Percentiles rank a stretch among this genome's conserved stretches.
Evolutionary conservation across 2,113 vertebrate species (phyloP).

Genomic region (Brachyhypopomus occidentalis): DNA sequence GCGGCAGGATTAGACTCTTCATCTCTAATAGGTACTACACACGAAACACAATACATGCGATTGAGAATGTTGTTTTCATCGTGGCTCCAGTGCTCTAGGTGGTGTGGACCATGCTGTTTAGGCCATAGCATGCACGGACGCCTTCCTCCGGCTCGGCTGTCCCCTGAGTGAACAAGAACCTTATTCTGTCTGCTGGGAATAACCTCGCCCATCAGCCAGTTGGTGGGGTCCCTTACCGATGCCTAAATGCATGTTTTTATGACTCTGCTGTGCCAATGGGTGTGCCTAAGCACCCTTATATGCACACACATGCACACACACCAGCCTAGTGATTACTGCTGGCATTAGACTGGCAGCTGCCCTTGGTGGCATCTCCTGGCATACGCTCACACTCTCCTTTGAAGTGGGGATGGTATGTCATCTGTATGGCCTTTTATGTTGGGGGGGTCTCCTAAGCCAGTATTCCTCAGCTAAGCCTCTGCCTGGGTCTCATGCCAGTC

Average conservation of each 20-base stretch:
- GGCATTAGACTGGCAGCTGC: constrained; percentile 70
- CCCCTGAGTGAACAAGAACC: background rate
- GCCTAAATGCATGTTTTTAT: constrained; percentile 26
- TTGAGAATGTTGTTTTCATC: background rate
- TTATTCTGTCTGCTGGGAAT: constrained; percentile 11
- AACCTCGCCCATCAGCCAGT: constrained; percentile 10
- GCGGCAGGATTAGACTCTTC: constrained; percentile 98
- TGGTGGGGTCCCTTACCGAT: background rate
- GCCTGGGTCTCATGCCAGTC: constrained; percentile 67
- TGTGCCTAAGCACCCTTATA: background rate
- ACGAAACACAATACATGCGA: constrained; percentile 23
- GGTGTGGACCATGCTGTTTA: background rate
- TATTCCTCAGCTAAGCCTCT: constrained; percentile 70
- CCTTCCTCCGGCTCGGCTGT: constrained; percentile 2
- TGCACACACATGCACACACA: constrained; percentile 30
- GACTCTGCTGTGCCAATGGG: constrained; percentile 1
- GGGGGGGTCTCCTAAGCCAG: constrained; percentile 66
- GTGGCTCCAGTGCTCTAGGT: too few relatives aligned
- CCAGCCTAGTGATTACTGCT: constrained; percentile 37
- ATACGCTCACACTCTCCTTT: constrained; percentile 66
- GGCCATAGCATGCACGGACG: constrained; percentile 20
- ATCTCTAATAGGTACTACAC: constrained; percentile 96
- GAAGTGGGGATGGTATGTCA: constrained; percentile 77
- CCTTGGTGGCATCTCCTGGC: constrained; percentile 66
- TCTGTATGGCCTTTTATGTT: constrained; percentile 75